A percentile compares a stretch with the other conserved stretches of the same genome.
phyloP scores from a whole-genome alignment of 2,888 invertebrate genomes.

The Chymomyza procnemis region DNA sequence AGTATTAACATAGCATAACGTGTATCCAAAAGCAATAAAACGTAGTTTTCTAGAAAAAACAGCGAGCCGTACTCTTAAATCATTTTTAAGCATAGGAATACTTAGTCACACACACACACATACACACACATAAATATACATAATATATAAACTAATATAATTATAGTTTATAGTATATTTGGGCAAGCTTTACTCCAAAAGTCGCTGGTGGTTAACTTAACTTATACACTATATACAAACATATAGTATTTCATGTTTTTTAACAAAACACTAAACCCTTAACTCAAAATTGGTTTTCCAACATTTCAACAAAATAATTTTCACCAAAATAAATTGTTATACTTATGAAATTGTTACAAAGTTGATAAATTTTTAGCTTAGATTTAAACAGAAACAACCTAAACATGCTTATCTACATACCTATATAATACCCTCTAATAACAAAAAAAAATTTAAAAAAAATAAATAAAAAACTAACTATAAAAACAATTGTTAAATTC shows the following conservation, averaged over 20 bases:
- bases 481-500: constrained; percentile 60
- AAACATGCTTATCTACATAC: too few relatives aligned
- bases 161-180: constrained; percentile 35
- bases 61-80: neutral
- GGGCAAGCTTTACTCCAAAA: constrained; percentile 60
- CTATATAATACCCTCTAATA: constrained; percentile 53
- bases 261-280: too few relatives aligned
- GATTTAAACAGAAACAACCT: constrained; percentile 35
- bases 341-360: constrained; percentile 63
- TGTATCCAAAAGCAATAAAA: constrained; percentile 79
- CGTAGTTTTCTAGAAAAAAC: constrained; percentile 67
- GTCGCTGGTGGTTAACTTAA: neutral
- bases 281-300: constrained; percentile 4
- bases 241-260: too few relatives aligned
- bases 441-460: too few relatives aligned
- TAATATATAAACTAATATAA: constrained; percentile 26
- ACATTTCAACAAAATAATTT: neutral
- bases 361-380: constrained; percentile 66
- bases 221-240: constrained; percentile 41
- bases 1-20: constrained; percentile 68
- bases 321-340: neutral
- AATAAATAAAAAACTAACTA: too few relatives aligned
- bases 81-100: constrained; percentile 47
- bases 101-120: neutral
- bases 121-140: too few relatives aligned